Percentiles rank a stretch among this genome's conserved stretches.
These are phyloP conservation scores for Caenorhabditis macrosperma DNA, from an alignment of 2,888 invertebrate species.

Conservation along the genomic window DNA sequence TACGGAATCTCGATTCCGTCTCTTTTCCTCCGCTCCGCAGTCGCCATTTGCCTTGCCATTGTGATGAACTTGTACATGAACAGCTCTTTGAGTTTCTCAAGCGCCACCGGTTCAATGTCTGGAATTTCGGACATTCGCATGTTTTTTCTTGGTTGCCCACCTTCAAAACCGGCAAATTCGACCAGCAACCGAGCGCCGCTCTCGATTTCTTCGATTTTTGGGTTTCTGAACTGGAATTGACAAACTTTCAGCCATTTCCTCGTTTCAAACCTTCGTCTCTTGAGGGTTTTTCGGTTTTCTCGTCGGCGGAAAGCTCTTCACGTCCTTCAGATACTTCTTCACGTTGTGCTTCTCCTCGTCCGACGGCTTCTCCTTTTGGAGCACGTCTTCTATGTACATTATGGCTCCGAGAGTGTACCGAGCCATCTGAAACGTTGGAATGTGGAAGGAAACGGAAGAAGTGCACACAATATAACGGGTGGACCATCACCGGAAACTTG, in stretches of 20 bases:
- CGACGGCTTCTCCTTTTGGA: neutral
- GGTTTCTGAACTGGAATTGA: too few relatives aligned
- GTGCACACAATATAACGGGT: too few relatives aligned
- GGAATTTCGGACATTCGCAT: neutral
- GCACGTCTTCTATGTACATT: slow-evolving; percentile 31
- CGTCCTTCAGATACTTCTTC: neutral
- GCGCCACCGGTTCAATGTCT: neutral
- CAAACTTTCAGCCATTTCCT: too few relatives aligned
- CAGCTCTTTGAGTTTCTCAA: slow-evolving; percentile 23
- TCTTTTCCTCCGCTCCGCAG: slow-evolving; percentile 25
- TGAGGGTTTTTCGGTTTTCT: neutral
- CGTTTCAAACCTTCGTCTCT: neutral
- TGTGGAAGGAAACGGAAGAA: too few relatives aligned
- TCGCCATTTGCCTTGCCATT: slow-evolving; percentile 18
- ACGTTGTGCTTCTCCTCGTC: slow-evolving; percentile 6
- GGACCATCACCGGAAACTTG: too few relatives aligned
- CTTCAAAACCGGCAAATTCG: slow-evolving; percentile 35
- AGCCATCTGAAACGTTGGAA: slow-evolving; percentile 27
- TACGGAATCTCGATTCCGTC: slow-evolving; percentile 42
- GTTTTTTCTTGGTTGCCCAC: neutral
- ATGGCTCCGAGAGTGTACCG: slow-evolving; percentile 10
- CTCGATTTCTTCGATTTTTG: slow-evolving; percentile 16
- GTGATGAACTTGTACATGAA: neutral
- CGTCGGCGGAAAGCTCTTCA: neutral
- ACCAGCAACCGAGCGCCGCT: neutral